Evolutionary conservation across 2,888 invertebrate species (phyloP).

Genomic region (Tachystola acroxantha): DNA sequence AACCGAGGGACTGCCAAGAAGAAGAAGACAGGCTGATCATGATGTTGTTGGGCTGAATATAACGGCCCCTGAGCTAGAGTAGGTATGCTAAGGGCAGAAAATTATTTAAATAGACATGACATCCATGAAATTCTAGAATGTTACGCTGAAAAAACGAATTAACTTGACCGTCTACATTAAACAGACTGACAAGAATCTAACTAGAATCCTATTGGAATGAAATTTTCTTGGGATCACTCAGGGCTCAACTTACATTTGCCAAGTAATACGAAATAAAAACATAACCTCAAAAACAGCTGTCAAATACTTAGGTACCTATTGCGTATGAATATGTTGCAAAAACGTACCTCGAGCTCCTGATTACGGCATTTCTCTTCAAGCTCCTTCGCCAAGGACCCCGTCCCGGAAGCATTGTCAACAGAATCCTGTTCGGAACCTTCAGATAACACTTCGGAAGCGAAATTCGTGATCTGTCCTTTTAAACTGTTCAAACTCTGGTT

Average conservation of each 20-base stretch:
- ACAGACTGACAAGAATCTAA: too few relatives aligned
- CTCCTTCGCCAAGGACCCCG: constrained; percentile 54
- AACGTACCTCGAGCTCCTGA: constrained; percentile 81
- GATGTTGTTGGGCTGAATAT: too few relatives aligned
- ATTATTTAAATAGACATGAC: too few relatives aligned
- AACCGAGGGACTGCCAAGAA: too few relatives aligned
- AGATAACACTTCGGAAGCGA: constrained; percentile 92
- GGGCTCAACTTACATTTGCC: not conserved
- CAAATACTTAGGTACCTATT: constrained; percentile 21
- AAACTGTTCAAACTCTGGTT: constrained; percentile 83
- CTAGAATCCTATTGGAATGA: not conserved
- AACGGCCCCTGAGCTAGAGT: too few relatives aligned
- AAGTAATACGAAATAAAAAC: constrained; percentile 46
- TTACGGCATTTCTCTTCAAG: constrained; percentile 75
- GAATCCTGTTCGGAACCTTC: constrained; percentile 80
- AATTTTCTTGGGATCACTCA: not conserved
- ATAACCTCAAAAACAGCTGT: constrained; percentile 63
- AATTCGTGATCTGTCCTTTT: constrained; percentile 92
- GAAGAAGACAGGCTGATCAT: too few relatives aligned
- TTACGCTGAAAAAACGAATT: not conserved
- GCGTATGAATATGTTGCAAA: constrained; percentile 12
- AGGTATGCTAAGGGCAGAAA: too few relatives aligned
- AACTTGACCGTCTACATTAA: not conserved
- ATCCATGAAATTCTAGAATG: not conserved
- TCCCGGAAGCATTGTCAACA: constrained; percentile 29